Percentiles rank a stretch among this genome's conserved stretches.
phyloP scores from a whole-genome alignment of 2,797 vertebrate genomes.

The Typhlichthys subterraneus region DNA sequence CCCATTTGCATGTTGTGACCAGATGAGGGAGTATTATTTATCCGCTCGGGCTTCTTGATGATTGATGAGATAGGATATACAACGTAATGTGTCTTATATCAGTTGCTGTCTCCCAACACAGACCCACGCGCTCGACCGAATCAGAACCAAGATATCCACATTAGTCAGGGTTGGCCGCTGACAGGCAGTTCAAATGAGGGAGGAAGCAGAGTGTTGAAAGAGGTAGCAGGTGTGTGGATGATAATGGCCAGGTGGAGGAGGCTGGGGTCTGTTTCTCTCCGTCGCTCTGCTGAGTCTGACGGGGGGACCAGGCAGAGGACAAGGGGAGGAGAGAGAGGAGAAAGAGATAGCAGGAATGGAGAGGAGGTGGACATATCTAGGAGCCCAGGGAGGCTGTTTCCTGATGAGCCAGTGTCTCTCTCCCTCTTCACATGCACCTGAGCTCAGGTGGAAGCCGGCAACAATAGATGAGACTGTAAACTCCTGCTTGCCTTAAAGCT shows the following conservation, averaged over 20 bases:
- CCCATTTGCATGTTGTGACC: too few relatives aligned
- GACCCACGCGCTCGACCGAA: background rate
- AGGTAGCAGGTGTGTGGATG: conserved; percentile 70
- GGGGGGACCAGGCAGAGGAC: conserved; percentile 28
- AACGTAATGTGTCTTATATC: too few relatives aligned
- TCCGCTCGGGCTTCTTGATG: background rate
- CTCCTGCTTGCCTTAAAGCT: too few relatives aligned
- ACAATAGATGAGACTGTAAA: conserved; percentile 29
- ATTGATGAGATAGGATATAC: background rate
- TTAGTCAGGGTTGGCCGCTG: conserved; percentile 44
- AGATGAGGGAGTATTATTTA: too few relatives aligned
- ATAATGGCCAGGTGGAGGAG: conserved; percentile 68
- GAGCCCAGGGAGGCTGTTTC: conserved; percentile 32
- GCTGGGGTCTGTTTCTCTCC: conserved; percentile 56
- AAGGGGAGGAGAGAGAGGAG: conserved; percentile 13
- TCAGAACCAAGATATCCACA: conserved; percentile 28
- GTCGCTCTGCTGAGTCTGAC: conserved; percentile 44
- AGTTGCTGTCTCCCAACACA: conserved; percentile 2
- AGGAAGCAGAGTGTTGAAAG: conserved; percentile 9
- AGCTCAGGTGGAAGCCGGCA: conserved; percentile 34
- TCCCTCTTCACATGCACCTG: conserved; percentile 54
- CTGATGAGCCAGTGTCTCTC: conserved; percentile 34
- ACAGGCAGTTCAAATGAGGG: conserved; percentile 14
- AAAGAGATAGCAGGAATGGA: conserved; percentile 9
- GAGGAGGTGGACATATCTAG: conserved; percentile 29